Evolutionary conservation across 2,888 invertebrate species (phyloP).

Genomic region (Lycia hirtaria): DNA sequence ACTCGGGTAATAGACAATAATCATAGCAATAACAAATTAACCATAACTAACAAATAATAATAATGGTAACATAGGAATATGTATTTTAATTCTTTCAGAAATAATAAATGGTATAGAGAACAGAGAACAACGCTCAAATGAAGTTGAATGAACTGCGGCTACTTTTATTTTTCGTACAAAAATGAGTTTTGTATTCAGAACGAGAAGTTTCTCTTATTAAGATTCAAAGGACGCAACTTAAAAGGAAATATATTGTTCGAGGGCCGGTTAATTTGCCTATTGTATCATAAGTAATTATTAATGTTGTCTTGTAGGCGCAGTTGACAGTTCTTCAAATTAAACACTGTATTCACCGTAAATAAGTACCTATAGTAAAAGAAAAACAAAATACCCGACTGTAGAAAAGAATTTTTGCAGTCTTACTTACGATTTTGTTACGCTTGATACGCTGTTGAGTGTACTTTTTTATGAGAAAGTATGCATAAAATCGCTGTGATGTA

Average conservation of each 20-base stretch:
- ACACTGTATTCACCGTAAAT: not conserved
- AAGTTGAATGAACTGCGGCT: conserved; percentile 72
- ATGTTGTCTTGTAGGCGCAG: conserved; percentile 11
- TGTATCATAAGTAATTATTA: conserved; percentile 43
- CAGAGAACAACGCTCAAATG: conserved; percentile 23
- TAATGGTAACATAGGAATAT: not conserved
- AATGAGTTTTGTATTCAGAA: conserved; percentile 75
- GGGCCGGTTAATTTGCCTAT: conserved; percentile 49
- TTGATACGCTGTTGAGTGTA: no score
- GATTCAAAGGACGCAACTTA: conserved; percentile 80
- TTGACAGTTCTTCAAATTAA: conserved; percentile 28
- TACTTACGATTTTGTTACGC: no score
- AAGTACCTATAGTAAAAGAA: no score
- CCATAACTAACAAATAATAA: no score
- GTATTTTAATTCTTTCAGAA: not conserved
- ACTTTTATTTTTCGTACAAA: conserved; percentile 60
- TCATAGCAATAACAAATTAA: no score
- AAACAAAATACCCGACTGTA: no score
- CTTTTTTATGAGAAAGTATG: no score
- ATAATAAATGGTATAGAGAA: conserved; percentile 1
- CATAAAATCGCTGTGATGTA: no score
- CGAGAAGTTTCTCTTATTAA: conserved; percentile 76
- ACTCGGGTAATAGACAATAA: no score
- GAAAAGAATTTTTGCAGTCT: no score
- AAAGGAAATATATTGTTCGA: conserved; percentile 81